phyloP scores from a whole-genome alignment of 2,888 invertebrate species.

The Diadromus collaris region DNA sequence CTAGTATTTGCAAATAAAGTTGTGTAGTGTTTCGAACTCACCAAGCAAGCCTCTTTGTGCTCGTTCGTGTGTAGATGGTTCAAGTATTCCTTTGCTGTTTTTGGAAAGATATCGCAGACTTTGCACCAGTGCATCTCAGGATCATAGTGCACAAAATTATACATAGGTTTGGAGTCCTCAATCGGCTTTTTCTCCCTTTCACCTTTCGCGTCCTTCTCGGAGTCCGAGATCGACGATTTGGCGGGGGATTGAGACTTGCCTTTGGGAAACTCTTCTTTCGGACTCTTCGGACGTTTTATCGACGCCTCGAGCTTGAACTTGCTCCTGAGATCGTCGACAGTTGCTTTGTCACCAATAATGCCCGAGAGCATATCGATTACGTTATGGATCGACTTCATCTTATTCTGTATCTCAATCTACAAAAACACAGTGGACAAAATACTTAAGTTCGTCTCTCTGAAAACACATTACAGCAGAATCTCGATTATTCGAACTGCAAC shows the following conservation, averaged over 20 bases:
- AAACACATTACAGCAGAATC: too few relatives aligned
- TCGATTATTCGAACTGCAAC: too few relatives aligned
- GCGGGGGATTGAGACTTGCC: conserved; percentile 74
- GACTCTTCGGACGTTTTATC: conserved; percentile 74
- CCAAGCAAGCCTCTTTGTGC: conserved; percentile 84
- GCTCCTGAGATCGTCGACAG: conserved; percentile 78
- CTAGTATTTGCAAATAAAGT: conserved; percentile 2
- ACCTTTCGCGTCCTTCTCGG: conserved; percentile 74
- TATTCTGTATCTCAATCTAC: conserved; percentile 89
- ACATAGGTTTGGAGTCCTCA: conserved; percentile 80
- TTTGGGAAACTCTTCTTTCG: conserved; percentile 76
- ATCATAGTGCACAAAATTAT: conserved; percentile 93
- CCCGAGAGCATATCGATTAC: conserved; percentile 94
- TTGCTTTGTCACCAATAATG: conserved; percentile 88
- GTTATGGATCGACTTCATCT: conserved; percentile 91
- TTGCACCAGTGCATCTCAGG: conserved; percentile 96
- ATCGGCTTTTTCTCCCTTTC: conserved; percentile 70
- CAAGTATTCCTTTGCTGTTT: conserved; percentile 92
- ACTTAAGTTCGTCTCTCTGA: background rate
- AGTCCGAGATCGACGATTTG: conserved; percentile 69
- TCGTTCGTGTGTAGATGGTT: conserved; percentile 91
- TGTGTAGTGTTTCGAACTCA: conserved; percentile 68
- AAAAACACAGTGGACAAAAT: conserved; percentile 52
- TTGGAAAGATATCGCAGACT: conserved; percentile 92
- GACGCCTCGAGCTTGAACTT: conserved; percentile 75